These are phyloP conservation scores for Lepidonotus clava DNA, from an alignment of 2,888 invertebrate species.

Conservation along the genomic window DNA sequence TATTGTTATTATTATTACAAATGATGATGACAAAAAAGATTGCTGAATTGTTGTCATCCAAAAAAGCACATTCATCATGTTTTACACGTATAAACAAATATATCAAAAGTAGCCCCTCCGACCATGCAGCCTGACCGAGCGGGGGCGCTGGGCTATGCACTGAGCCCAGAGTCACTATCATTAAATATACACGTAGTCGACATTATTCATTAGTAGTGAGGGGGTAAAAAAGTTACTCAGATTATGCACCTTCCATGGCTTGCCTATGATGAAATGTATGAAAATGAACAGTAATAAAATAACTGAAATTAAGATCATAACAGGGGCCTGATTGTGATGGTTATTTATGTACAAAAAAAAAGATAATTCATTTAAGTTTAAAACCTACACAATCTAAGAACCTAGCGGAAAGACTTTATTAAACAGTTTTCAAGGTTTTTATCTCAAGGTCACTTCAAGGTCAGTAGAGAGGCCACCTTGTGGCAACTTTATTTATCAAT, in stretches of 20 bases:
- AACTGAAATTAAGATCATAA: not conserved
- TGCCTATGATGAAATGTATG: slow-evolving; percentile 1
- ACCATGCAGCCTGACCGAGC: too few relatives aligned
- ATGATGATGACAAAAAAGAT: too few relatives aligned
- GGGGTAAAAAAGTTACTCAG: not conserved
- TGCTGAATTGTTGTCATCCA: too few relatives aligned
- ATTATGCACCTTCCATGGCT: slow-evolving; percentile 5
- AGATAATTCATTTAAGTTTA: not conserved
- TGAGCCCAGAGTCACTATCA: not conserved
- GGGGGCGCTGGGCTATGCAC: not conserved
- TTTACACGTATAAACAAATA: slow-evolving; percentile 21
- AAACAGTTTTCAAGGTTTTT: slow-evolving; percentile 31
- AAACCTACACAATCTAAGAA: slow-evolving; percentile 5
- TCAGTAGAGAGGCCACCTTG: slow-evolving; percentile 25
- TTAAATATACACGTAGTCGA: not conserved
- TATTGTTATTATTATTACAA: too few relatives aligned
- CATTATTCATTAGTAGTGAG: not conserved
- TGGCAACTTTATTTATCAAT: slow-evolving; percentile 12
- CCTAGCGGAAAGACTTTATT: slow-evolving; percentile 37
- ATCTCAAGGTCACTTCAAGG: slow-evolving; percentile 44
- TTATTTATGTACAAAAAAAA: not conserved
- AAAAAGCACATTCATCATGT: too few relatives aligned
- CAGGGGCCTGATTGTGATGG: not conserved
- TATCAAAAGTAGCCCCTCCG: not conserved
- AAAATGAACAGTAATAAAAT: slow-evolving; percentile 22